phyloP scores from a whole-genome alignment of 2,113 vertebrate genomes.

The Epinephelus lanceolatus region DNA sequence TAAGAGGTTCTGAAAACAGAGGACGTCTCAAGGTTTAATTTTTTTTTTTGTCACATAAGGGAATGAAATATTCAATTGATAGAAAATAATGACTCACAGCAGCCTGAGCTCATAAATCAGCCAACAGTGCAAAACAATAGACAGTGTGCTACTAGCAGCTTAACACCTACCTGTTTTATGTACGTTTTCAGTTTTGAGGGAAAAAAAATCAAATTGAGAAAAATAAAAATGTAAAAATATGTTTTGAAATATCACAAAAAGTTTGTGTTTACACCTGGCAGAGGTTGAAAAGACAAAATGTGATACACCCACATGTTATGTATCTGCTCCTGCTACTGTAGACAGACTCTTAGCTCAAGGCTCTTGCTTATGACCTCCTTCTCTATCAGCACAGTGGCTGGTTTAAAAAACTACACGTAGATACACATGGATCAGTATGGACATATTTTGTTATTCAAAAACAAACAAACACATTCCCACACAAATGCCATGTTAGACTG shows the following conservation, averaged over 20 bases:
- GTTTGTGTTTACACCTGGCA: not conserved
- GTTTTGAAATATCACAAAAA: too few relatives aligned
- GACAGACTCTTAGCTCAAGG: not conserved
- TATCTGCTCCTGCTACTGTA: not conserved
- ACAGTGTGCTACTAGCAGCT: not conserved
- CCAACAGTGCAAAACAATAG: not conserved
- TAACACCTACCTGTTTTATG: not conserved
- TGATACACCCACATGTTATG: not conserved
- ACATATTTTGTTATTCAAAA: not conserved
- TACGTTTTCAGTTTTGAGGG: not conserved
- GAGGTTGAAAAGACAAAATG: not conserved
- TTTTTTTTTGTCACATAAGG: not conserved
- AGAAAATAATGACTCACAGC: not conserved
- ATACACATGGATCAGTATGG: not conserved
- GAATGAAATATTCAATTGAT: too few relatives aligned
- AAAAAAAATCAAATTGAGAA: not conserved
- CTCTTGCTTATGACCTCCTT: too few relatives aligned
- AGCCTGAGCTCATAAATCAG: not conserved
- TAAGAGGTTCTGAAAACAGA: not conserved
- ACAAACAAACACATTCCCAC: not conserved
- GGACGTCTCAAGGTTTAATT: not conserved
- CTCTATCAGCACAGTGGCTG: too few relatives aligned
- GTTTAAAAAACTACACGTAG: not conserved
- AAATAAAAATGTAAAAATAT: too few relatives aligned
- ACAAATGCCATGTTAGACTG: not conserved